These are phyloP conservation scores for Drosophila lacteicornis DNA, from an alignment of 1,140 invertebrate species.

Conservation along the genomic window DNA sequence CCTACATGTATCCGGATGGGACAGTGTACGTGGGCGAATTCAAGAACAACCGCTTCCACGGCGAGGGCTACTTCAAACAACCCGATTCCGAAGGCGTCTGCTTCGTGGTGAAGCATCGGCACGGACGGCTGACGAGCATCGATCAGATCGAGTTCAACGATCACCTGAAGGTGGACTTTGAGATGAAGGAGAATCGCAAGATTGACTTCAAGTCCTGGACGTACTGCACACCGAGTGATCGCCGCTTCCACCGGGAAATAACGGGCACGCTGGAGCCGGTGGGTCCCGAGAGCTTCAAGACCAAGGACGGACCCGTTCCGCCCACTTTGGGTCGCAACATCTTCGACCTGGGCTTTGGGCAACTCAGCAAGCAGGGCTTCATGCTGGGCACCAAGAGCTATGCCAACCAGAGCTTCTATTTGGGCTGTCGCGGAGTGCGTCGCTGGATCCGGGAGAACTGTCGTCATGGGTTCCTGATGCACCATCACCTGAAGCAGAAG, in stretches of 20 bases:
- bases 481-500: conserved; percentile 13
- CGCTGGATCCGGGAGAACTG: conserved; percentile 63
- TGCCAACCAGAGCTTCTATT: conserved; percentile 16
- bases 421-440: conserved; percentile 38
- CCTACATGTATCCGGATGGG: conserved; percentile 61
- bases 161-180: conserved; percentile 39
- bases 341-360: conserved; percentile 63
- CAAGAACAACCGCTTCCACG: conserved; percentile 56
- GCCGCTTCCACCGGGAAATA: conserved; percentile 45
- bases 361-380: conserved; percentile 14
- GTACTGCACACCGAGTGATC: conserved; percentile 52
- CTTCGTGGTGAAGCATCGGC: conserved; percentile 48
- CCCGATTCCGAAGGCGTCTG: conserved; percentile 17
- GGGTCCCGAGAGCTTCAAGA: conserved; percentile 25
- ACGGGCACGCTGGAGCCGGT: conserved; percentile 6
- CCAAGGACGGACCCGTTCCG: conserved; percentile 11
- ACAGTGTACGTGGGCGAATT: conserved; percentile 58
- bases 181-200: neutral
- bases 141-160: conserved; percentile 55
- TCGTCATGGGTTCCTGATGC: conserved; percentile 36
- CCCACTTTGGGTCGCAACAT: conserved; percentile 18
- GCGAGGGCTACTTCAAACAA: conserved; percentile 43
- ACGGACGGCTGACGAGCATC: conserved; percentile 50
- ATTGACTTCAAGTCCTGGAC: conserved; percentile 45
- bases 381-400: conserved; percentile 11